Percentiles rank a stretch among this genome's conserved stretches.
Evolutionary conservation across 2,888 invertebrate genomes (phyloP).

Genomic region (Bellardia bayeri): DNA sequence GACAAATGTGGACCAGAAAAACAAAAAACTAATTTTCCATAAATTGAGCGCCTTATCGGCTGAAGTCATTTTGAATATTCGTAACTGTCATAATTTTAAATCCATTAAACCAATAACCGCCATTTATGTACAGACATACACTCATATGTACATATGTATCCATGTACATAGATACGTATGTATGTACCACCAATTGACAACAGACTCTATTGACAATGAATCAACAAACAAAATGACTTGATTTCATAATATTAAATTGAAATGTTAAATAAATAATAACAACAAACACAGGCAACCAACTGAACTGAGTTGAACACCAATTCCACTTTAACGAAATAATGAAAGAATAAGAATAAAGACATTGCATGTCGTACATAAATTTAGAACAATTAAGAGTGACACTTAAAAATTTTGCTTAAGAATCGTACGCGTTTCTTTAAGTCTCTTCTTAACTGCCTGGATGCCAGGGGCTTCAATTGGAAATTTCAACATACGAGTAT

Average conservation of each 20-base stretch:
- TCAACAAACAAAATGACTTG: constrained; percentile 52
- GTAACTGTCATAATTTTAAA: constrained; percentile 60
- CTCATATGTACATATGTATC: too few species aligned
- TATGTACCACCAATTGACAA: constrained; percentile 21
- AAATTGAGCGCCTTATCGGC: constrained; percentile 38
- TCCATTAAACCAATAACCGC: constrained; percentile 55
- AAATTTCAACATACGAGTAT: constrained; percentile 9
- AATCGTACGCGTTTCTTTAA: neutral
- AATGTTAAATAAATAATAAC: constrained; percentile 38
- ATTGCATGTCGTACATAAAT: constrained; percentile 56
- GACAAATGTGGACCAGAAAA: neutral
- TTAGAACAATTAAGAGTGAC: constrained; percentile 68
- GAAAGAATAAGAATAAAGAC: neutral
- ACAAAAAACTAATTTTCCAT: constrained; percentile 10
- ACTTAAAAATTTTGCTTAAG: constrained; percentile 35
- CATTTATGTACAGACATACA: neutral
- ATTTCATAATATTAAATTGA: constrained; percentile 54
- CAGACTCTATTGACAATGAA: constrained; percentile 52
- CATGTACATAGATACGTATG: too few species aligned
- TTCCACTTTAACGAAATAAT: neutral
- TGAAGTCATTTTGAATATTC: constrained; percentile 40
- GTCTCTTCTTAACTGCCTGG: neutral
- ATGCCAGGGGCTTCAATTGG: neutral
- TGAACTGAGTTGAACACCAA: neutral
- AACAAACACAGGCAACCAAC: neutral